phyloP scores from a whole-genome alignment of 2,888 invertebrate species.

The Drosophila recens region DNA sequence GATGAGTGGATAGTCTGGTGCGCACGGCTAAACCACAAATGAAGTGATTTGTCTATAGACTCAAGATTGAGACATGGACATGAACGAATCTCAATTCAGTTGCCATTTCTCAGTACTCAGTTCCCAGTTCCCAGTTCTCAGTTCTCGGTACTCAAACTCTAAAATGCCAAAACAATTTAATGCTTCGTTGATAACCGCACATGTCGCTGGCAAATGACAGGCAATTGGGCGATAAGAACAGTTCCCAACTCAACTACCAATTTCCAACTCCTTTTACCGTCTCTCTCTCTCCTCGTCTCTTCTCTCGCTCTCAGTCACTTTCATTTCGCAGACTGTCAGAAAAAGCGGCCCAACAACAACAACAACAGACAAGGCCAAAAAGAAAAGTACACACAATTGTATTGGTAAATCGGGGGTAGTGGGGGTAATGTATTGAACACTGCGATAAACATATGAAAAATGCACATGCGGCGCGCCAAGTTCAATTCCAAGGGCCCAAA shows the following conservation, averaged over 20 bases:
- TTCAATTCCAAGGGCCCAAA: slow-evolving; percentile 73
- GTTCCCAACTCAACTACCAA: slow-evolving; percentile 40
- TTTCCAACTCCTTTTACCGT: slow-evolving; percentile 1
- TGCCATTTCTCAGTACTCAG: not conserved
- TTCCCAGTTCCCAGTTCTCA: slow-evolving; percentile 21
- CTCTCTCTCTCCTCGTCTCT: not conserved
- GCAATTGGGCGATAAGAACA: slow-evolving; percentile 65
- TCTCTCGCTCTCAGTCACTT: slow-evolving; percentile 45
- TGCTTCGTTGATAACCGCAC: slow-evolving; percentile 79
- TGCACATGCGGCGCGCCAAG: slow-evolving; percentile 76
- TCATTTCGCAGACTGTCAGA: slow-evolving; percentile 61
- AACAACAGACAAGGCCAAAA: slow-evolving; percentile 39
- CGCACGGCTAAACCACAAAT: slow-evolving; percentile 56
- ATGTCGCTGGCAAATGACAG: slow-evolving; percentile 75
- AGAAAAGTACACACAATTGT: slow-evolving; percentile 15
- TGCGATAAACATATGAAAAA: slow-evolving; percentile 81
- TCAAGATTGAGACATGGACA: slow-evolving; percentile 30
- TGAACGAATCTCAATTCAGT: not conserved
- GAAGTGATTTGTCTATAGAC: slow-evolving; percentile 38
- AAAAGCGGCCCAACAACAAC: slow-evolving; percentile 46
- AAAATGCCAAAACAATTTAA: slow-evolving; percentile 76
- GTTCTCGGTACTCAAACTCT: slow-evolving; percentile 47
- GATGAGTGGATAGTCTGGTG: slow-evolving; percentile 44
- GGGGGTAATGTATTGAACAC: slow-evolving; percentile 62
- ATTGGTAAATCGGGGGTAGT: not conserved